Evolutionary conservation across 1,140 invertebrate species (phyloP), one percentile per base, ranked within the genome.

Genomic region (Macrotrachela quadricornifera): DNA sequence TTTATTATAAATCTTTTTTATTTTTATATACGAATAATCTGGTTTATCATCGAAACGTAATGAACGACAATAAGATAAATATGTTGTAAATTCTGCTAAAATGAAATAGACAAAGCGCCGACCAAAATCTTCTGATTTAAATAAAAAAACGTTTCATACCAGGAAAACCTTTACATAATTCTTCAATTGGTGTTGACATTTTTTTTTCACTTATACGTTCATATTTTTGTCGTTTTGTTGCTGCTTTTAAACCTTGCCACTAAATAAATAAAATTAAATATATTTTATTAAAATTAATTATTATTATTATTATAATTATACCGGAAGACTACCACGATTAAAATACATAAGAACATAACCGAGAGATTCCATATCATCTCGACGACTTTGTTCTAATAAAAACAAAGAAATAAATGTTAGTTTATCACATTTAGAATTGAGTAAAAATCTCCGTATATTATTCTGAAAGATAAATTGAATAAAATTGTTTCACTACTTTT

Each of bases 291-390:
- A 17, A 62, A 61, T n/a, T 9, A 11, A 16, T 36, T 2, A 17
- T 38, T 4, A 30, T 30, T 30, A 2, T 30, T 30, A 2, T 30
- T 30, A 10, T 30, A 30, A 30, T 8, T 30, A 4, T 30, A 30
- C 21, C 9, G 74, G 74, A 58, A 75, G 64, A 59, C 67, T 69
- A 50, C 73, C 73, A 41, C 72, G 58, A 53, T 73, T 64, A 59
- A 75, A 75, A 59, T 75, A 75, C 71, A 77, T 77, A 51, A 77
- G 69, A 42, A 77, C 74, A 64, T 78, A 77, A 16, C 76, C 76
- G 52, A 78, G 63, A 30, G 76, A 77, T 60, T 77, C 76, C 63
- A 75, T 70, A 59, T 75, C 74, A 63, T 75, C 74, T 58, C 74
- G 59, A 47, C 74, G 61, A 63, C 72, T 74, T 40, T 54, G 53